Evolutionary conservation across 2,888 invertebrate genomes (phyloP), one percentile per base, ranked within the genome.

Genomic region (Trissolcus japonicus): DNA sequence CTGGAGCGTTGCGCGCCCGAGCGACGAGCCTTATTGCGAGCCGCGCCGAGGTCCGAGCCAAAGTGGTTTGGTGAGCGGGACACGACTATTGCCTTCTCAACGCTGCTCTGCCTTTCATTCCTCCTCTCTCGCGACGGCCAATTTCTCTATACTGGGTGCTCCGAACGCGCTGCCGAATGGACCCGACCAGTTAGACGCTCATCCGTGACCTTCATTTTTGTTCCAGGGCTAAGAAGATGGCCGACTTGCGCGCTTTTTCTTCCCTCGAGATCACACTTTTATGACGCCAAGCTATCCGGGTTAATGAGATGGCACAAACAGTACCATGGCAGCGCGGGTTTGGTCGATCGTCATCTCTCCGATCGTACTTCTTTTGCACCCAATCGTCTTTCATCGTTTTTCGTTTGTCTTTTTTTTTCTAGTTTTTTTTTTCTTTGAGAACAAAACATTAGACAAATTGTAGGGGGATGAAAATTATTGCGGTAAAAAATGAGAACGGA

Each of bases 111-210:
- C 80, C 77, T 77, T 80, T 75, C 79, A 75, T 77, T 79, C 77
- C 79, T 74, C 76, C 76, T 76, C 78, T 74, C 75, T 71, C 73
- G 67, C 72, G 50, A 35, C 73, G 67, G 73, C n/a, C 19, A 79
- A 79, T 80, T 76, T 80, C 79, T 77, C 77, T 79, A 77, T 71
- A 79, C 78, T 73, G 78, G 79, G 75, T 79, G 75, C 61, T 68
- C 65, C 66, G 54, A 67, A 71, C 59, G 65, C 65, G 60, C 54
- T 35, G 35, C 35, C 63, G 66, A 25, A 48, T 68, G 63, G 74
- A 67, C 71, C 79, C 61, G 69, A 43, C 55, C 29, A 57, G 57
- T 56, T 54, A 67, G 62, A 59, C 71, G 17, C 63, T 77, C 72
- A 67, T 72, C 76, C 72, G 67, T 77, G 76, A 77, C 76, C 76